Evolutionary conservation across 2,113 vertebrate species (phyloP), one percentile per base, ranked within the genome.

Genomic region (Saimiri boliviensis): DNA sequence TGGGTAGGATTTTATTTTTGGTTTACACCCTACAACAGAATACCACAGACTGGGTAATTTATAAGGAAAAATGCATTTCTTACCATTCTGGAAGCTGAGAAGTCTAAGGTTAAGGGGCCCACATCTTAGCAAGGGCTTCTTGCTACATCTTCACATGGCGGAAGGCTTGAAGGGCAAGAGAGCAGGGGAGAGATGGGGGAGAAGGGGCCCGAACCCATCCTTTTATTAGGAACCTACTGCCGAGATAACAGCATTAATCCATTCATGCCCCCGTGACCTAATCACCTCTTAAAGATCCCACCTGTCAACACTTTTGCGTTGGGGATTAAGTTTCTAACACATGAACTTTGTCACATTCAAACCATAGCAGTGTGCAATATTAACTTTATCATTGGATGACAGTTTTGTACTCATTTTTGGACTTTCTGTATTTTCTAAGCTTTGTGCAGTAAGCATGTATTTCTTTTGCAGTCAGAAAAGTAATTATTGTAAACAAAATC

Each of bases 391-490:
- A 16, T 42, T 83, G 40, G n/a, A 54, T 77, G 52, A 52, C 58
- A 25, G 8, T 85, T 93, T 40, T 91, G 52, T 35, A 45, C 17
- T 88, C 79, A 40, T 47, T 17, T 92, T 89, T 89, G 91, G 21
- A 40, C 37, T 82, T 89, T 86, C 14, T 54, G 5, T 89, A 23
- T 90, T 87, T 87, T 49, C 35, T n/a, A 71, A 74, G 52, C 56
- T 88, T 91, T 88, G 35, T 73, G 3, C 35, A 70, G 42, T 60
- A 80, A 73, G n/a, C 1, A 3, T 74, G 9, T 66, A 68, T 84
- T 84, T 93, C 58, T 84, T 87, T 93, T 68, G n/a, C 87, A 42
- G 70, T 90, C 30, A 73, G 77, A 71, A 93, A 95, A 85, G 42
- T 32, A 66, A 32, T 52, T 52, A 52, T 56, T 83, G 54, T 74